Evolutionary conservation across 2,113 vertebrate genomes (phyloP), one percentile per base, ranked within the genome.

Genomic region (Neofelis nebulosa): DNA sequence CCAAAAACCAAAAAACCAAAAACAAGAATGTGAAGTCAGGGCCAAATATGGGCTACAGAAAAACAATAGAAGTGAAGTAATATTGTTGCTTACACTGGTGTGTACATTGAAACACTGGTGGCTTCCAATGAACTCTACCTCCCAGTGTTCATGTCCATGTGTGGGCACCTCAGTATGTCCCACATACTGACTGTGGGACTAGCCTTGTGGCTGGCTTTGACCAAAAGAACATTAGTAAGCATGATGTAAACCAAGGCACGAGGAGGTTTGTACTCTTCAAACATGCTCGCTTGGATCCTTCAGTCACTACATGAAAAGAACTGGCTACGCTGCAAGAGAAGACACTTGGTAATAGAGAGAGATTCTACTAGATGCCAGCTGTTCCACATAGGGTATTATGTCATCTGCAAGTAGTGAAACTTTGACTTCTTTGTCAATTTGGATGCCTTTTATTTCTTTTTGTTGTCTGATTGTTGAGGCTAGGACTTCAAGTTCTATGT

Each of bases 61-160:
- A n/a, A 84, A 23, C 4, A 57, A 33, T 0, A 94, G 38, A 27
- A 19, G 3, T 18, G 19, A 68, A 61, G 31, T 23, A 18, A 82
- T 25, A 73, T 74, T 15, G 6, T 12, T 23, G 48, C 33, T 87
- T 41, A 18, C 2, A 10, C 1, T 33, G 21, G 12, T 73, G 13
- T 73, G n/a, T 2, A 14, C 45, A 31, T 18, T 18, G 15, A 83
- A 61, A 61, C 29, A 41, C 2, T 25, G 50, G 21, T 80, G 36
- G 21, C 7, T 4, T 38, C 21, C 12, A 5, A 4, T 55, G 63
- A 21, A 29, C 6, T 25, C 1, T 0, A 3, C 13, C 38, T 92
- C 3, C 15, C 7, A 31, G 33, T 0, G 55, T 14, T 33, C 29
- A 10, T 25, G 31, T 52, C 23, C 25, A 85, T 14, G 9, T 16